Evolutionary conservation across 1,140 invertebrate species (phyloP).

Genomic region (Eurosta solidaginis): DNA sequence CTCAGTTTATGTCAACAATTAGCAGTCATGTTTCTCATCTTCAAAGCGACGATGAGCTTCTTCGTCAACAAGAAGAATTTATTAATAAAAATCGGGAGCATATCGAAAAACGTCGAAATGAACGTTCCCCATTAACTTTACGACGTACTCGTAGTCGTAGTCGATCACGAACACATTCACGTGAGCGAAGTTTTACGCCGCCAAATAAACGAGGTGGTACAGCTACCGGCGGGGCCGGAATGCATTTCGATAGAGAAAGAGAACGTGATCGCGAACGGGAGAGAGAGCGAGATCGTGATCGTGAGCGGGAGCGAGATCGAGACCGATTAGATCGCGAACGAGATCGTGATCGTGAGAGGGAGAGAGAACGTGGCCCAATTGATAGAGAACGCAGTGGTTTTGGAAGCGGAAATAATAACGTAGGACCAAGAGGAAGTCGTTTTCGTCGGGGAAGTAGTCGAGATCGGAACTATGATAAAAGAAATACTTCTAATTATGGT

Average conservation of each 20-base stretch:
- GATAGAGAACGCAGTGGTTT: conserved; percentile 40
- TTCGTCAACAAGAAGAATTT: conserved; percentile 59
- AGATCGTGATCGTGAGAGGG: conserved; percentile 44
- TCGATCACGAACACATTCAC: conserved; percentile 49
- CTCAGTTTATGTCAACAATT: conserved; percentile 54
- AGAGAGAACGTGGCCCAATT: conserved; percentile 11
- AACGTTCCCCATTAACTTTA: conserved; percentile 41
- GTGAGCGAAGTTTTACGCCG: conserved; percentile 56
- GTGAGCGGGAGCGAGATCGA: conserved; percentile 47
- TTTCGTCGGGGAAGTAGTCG: conserved; percentile 38
- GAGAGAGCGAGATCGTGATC: conserved; percentile 44
- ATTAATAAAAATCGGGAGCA: conserved; percentile 58
- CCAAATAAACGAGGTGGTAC: conserved; percentile 40
- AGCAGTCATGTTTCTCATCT: conserved; percentile 41
- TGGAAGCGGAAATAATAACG: conserved; percentile 45
- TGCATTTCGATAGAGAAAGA: conserved; percentile 41
- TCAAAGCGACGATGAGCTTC: conserved; percentile 48
- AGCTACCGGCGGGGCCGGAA: conserved; percentile 32
- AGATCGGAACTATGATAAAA: conserved; percentile 34
- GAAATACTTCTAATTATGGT: conserved; percentile 30
- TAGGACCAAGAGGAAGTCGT: conserved; percentile 37
- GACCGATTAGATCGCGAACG: conserved; percentile 41
- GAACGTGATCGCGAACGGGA: conserved; percentile 49
- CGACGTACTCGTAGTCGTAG: conserved; percentile 44
- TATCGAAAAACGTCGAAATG: conserved; percentile 56